Percentiles rank a stretch among this genome's conserved stretches.
These are phyloP conservation scores for Beaufortia kweichowensis DNA, from an alignment of 2,113 vertebrate genomes.

Conservation along the genomic window DNA sequence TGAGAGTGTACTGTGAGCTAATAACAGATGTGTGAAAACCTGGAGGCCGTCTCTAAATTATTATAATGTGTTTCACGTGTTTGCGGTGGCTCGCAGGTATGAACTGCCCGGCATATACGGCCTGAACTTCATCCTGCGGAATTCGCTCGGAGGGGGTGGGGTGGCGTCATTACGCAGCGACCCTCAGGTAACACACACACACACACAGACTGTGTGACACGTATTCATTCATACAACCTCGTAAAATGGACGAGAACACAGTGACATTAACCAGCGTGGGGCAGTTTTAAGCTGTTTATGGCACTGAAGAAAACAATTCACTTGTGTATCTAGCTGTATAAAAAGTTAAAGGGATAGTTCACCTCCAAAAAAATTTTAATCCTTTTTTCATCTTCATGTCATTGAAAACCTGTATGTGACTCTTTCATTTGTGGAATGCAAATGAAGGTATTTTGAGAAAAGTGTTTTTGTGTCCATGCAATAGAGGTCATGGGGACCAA, in stretches of 20 bases:
- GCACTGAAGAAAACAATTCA: too few relatives aligned
- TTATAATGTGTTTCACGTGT: conserved; percentile 24
- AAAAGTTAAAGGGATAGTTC: too few relatives aligned
- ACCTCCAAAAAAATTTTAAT: too few relatives aligned
- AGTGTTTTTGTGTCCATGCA: too few relatives aligned
- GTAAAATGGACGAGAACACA: conserved; percentile 23
- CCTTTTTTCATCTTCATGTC: too few relatives aligned
- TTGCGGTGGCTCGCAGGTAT: conserved; percentile 69
- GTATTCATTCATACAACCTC: conserved; percentile 19
- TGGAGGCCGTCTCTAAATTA: conserved; percentile 8
- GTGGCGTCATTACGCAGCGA: conserved; percentile 84
- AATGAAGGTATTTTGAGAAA: too few relatives aligned
- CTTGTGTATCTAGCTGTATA: neutral
- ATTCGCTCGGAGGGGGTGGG: conserved; percentile 82
- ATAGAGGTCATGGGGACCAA: too few relatives aligned
- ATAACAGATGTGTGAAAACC: conserved; percentile 31
- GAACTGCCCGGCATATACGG: conserved; percentile 81
- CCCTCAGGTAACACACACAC: conserved; percentile 77
- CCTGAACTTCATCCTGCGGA: conserved; percentile 85
- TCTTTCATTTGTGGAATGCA: too few relatives aligned
- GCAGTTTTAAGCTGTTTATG: neutral
- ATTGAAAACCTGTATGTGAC: too few relatives aligned
- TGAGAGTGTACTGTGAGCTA: conserved; percentile 4
- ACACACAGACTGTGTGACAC: conserved; percentile 44
- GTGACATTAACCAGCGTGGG: neutral